A percentile compares a stretch with the other conserved stretches of the same genome.
Conservation (phyloP, 2,113 vertebrate genomes). For the Argyrosomus japonicus region DNA sequence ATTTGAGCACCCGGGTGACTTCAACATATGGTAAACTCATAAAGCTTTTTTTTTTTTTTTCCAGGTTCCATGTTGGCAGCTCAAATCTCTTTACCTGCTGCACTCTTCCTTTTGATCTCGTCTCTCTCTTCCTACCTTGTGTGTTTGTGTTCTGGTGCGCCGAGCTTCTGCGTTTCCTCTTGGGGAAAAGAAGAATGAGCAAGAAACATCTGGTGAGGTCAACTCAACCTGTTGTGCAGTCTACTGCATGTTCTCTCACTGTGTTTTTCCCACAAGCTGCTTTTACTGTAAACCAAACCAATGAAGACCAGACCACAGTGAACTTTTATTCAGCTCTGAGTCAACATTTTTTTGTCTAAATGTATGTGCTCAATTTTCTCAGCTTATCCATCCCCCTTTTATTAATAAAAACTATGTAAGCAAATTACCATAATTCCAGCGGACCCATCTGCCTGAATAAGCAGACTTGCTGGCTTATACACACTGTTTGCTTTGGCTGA, state of each 20-base stretch:
- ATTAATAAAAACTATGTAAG: slow-evolving; percentile 34
- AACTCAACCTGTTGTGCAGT: slow-evolving; percentile 54
- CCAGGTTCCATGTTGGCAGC: slow-evolving; percentile 14
- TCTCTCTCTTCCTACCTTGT: slow-evolving; percentile 21
- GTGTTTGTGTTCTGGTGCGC: slow-evolving; percentile 41
- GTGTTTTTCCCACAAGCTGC: background rate
- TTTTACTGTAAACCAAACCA: slow-evolving; percentile 3
- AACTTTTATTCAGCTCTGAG: slow-evolving; percentile 13
- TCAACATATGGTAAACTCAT: slow-evolving; percentile 38
- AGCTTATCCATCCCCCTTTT: slow-evolving; percentile 13
- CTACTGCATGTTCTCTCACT: slow-evolving; percentile 5
- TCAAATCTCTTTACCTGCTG: slow-evolving; percentile 42
- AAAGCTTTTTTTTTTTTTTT: slow-evolving; percentile 31
- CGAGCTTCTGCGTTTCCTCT: slow-evolving; percentile 30
- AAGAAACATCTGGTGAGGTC: slow-evolving; percentile 63
- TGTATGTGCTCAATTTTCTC: slow-evolving; percentile 8
- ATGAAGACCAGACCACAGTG: slow-evolving; percentile 3
- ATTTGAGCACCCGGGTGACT: slow-evolving; percentile 1
- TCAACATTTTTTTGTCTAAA: slow-evolving; percentile 20
- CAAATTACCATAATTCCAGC: slow-evolving; percentile 41
- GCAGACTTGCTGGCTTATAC: slow-evolving; percentile 37
- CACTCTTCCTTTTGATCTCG: slow-evolving; percentile 37
- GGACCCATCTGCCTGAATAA: slow-evolving; percentile 38
- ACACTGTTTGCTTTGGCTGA: slow-evolving; percentile 28
- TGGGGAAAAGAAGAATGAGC: background rate